Percentiles rank a stretch among this genome's conserved stretches.
Evolutionary conservation across 2,888 invertebrate species (phyloP).

Genomic region (Camptogramma bilineatum): DNA sequence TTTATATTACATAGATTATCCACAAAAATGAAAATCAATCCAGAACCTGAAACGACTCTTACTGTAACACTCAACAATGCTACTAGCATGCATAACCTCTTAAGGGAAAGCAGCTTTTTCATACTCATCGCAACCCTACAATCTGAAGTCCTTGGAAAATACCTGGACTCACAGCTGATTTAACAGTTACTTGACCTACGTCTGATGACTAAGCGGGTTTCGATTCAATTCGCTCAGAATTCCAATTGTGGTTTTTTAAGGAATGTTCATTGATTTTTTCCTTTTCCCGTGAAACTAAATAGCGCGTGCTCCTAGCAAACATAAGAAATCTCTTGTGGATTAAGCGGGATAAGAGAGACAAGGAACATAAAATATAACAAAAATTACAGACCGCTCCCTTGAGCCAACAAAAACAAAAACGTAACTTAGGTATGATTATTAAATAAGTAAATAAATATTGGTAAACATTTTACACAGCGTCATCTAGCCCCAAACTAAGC

Average conservation of each 20-base stretch:
- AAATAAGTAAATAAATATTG: no score
- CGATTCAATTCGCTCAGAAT: constrained; percentile 36
- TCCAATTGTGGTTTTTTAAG: constrained; percentile 16
- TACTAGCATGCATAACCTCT: neutral
- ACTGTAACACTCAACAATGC: no score
- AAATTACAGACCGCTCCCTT: neutral
- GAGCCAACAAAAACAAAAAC: neutral
- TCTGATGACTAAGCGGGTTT: constrained; percentile 53
- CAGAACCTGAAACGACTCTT: no score
- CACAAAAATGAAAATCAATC: no score
- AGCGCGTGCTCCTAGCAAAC: neutral
- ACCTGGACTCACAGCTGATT: constrained; percentile 46
- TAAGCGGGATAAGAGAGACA: neutral
- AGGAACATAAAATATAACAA: neutral
- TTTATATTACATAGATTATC: no score
- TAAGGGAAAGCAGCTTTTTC: neutral
- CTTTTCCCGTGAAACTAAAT: neutral
- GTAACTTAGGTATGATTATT: no score
- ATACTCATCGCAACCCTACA: neutral
- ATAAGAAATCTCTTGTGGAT: neutral
- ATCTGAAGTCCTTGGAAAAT: constrained; percentile 39
- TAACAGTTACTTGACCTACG: constrained; percentile 45
- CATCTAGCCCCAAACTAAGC: no score
- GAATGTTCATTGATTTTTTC: constrained; percentile 20
- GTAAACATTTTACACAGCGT: no score